A percentile compares a stretch with the other conserved stretches of the same genome.
Conservation (phyloP, 2,797 vertebrate genomes). For the Channa striata region DNA sequence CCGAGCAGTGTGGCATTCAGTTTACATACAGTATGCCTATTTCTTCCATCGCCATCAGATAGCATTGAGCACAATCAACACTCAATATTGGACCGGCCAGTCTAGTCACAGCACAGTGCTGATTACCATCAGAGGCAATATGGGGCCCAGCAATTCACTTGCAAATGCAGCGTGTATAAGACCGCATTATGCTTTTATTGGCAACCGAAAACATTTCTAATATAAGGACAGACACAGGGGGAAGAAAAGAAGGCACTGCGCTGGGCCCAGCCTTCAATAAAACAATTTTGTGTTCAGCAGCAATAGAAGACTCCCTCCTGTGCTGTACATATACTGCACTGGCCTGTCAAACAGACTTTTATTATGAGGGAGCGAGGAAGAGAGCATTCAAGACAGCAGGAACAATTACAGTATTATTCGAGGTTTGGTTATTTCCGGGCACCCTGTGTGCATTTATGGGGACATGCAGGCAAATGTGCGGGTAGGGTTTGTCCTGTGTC, state of each 20-base stretch:
- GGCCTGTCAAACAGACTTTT: slow-evolving; percentile 73
- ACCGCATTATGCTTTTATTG: slow-evolving; percentile 79
- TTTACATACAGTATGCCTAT: slow-evolving; percentile 70
- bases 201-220: slow-evolving; percentile 79
- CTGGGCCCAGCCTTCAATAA: slow-evolving; percentile 73
- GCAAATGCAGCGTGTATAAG: slow-evolving; percentile 79
- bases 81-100: slow-evolving; percentile 76
- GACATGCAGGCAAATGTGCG: slow-evolving; percentile 29
- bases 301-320: slow-evolving; percentile 70
- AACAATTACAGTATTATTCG: slow-evolving; percentile 72
- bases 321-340: slow-evolving; percentile 51
- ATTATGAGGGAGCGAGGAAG: slow-evolving; percentile 67
- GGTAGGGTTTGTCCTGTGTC: slow-evolving; percentile 26
- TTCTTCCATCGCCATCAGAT: slow-evolving; percentile 80
- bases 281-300: slow-evolving; percentile 71
- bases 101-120: slow-evolving; percentile 72
- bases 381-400: slow-evolving; percentile 62
- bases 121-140: slow-evolving; percentile 79
- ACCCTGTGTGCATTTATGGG: slow-evolving; percentile 51
- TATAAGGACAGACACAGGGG: slow-evolving; percentile 69
- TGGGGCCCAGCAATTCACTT: slow-evolving; percentile 78
- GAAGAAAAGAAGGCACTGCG: slow-evolving; percentile 58
- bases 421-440: slow-evolving; percentile 68
- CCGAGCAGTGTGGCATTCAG: slow-evolving; percentile 68
- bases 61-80: slow-evolving; percentile 78